phyloP scores from a whole-genome alignment of 2,113 vertebrate genomes.

The Promerops cafer region DNA sequence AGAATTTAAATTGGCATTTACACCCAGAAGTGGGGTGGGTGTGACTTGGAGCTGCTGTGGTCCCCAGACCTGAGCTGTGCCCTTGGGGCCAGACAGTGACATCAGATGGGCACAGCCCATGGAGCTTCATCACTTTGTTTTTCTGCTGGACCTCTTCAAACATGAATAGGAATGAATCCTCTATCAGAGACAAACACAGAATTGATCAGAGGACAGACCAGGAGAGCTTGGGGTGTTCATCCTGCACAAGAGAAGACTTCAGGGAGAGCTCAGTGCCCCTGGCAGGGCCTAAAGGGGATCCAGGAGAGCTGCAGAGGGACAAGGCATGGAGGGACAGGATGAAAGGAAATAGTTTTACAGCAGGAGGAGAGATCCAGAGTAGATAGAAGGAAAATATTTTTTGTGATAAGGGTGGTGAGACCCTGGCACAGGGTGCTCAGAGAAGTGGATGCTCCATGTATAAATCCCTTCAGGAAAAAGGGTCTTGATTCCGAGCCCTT shows the following conservation, averaged over 20 bases:
- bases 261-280: accelerated
- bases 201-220: not conserved
- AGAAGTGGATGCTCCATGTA: not conserved
- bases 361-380: not conserved
- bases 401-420: accelerated
- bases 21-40: accelerated
- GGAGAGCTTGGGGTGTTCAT: not conserved
- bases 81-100: accelerated
- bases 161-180: accelerated
- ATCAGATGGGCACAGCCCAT: not conserved
- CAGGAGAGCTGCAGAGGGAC: not conserved
- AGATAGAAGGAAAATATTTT: accelerated
- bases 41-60: accelerated
- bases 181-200: not conserved
- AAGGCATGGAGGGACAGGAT: accelerated
- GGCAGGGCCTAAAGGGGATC: accelerated
- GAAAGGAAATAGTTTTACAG: not conserved
- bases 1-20: not conserved
- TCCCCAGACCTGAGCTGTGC: not conserved
- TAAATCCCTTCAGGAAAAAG: not conserved
- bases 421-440: accelerated
- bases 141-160: not conserved
- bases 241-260: not conserved
- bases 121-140: not conserved
- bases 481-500: not conserved